Percentiles rank a stretch among this genome's conserved stretches.
These are phyloP conservation scores for Trichomycterus rosablanca DNA, from an alignment of 2,113 vertebrate genomes.

Conservation along the genomic window DNA sequence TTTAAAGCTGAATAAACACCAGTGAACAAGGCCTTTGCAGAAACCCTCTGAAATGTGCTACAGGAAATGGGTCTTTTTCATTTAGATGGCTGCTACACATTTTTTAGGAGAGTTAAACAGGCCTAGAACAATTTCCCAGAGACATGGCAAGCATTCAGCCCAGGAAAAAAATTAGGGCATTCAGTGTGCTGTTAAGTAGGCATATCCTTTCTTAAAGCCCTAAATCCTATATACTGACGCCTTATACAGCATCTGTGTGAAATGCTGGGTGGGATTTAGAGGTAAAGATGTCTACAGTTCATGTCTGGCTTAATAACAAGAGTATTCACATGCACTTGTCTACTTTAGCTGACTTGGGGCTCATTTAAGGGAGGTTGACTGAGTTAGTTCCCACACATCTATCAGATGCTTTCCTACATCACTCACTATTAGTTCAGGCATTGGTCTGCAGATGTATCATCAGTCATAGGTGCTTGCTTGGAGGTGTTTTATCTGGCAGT, in stretches of 20 bases:
- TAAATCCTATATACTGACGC: no score
- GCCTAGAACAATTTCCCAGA: slow-evolving; percentile 11
- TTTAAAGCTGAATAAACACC: slow-evolving; percentile 66
- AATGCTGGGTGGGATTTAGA: no score
- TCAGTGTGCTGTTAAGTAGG: no score
- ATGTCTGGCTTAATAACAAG: no score
- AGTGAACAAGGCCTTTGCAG: slow-evolving; percentile 25
- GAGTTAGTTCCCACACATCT: neutral
- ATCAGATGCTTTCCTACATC: no score
- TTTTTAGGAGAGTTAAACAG: slow-evolving; percentile 15
- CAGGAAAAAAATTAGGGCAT: neutral
- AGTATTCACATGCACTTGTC: neutral
- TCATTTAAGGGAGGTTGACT: neutral
- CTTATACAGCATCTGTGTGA: no score
- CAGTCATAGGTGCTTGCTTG: neutral
- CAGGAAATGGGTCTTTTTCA: slow-evolving; percentile 25
- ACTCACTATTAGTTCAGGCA: no score
- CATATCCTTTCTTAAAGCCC: no score
- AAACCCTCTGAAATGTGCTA: slow-evolving; percentile 28
- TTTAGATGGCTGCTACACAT: slow-evolving; percentile 23
- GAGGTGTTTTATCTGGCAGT: neutral
- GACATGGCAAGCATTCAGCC: slow-evolving; percentile 16
- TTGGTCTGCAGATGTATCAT: no score
- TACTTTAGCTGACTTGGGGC: neutral
- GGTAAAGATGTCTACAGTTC: no score